Evolutionary conservation across 2,113 vertebrate species (phyloP), one percentile per base, ranked within the genome.

Genomic region (Oncorhynchus keta): DNA sequence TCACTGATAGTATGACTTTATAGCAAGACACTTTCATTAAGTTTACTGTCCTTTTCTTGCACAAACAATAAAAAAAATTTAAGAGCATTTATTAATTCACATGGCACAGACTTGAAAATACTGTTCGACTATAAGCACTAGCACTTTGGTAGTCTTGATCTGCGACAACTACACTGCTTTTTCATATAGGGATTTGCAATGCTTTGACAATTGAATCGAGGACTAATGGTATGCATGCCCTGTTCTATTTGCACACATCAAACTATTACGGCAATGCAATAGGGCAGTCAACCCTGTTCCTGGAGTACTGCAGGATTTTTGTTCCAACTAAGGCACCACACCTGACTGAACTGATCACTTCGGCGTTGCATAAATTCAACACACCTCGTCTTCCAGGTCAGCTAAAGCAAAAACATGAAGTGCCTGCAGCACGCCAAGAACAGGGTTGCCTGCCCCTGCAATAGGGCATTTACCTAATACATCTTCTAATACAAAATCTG

Each of bases 251-350:
- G 39, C 2, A 12, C 20, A 14, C 20, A 18, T 7, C 20, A 20
- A 57, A 20, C 55, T 57, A 57, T 20, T 2, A 57, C 55, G 2
- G 13, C 14, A 57, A 18, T 57, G 18, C 55, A 39, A 90, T 91
- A 90, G 89, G 91, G 87, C 89, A 90, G 89, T 9, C 39, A 45
- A 45, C 39, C 39, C 9, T 11, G 39, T 11, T 45, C 39, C 9
- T 45, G 39, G 9, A 45, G 39, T 45, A 45, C 9, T 45, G 39
- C 2, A 45, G 39, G 39, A 45, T 11, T 45, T 45, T 45, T 45
- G 39, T 45, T 45, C 39, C 39, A 45, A 45, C 39, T 45, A 45
- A 45, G 39, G 39, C 39, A 45, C 39, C 39, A 45, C 39, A 45
- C 39, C 39, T 45, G 39, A 45, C 39, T 1, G 11, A 45, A 11